Evolutionary conservation across 35 echinoderm and acorn worm genomes (phyloP), one percentile per base, ranked within the genome.

Genomic region (Heliocidaris tuberculata): DNA sequence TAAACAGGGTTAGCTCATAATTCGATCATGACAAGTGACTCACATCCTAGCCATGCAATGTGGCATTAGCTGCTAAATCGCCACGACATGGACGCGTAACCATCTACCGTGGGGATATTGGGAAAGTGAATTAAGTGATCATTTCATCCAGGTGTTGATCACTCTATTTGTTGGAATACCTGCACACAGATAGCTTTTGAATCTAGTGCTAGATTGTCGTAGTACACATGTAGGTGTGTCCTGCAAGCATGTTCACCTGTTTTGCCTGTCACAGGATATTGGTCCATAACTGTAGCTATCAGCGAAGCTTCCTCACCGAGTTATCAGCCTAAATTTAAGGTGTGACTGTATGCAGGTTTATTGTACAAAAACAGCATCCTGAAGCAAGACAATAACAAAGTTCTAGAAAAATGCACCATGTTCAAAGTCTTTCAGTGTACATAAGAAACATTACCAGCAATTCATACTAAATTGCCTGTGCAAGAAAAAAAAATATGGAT

Each of bases 1-100:
- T 4, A 27, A 7, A 27, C 16, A 6, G 2, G 27, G 65, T 78
- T 78, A 78, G 19, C 31, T 48, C 31, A 89, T 89, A 89, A 89
- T 89, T 89, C 30, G 87, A 89, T 89, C 87, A 89, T 48, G 47
- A 47, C 87, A 17, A 31, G 31, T 89, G 87, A 89, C 87, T 89
- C 87, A 89, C 87, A 89, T 89, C 87, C 87, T 89, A 32, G 7
- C 31, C 87, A 89, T 89, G 87, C 87, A 89, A 89, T 89, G 87
- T 47, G 47, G 87, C 65, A 89, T 48, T 35, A 32, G 87, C 87
- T 9, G 87, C 87, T 89, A 89, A 89, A 32, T 30, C 87, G 6
- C 47, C 30, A 32, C 24, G 87, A 89, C 87, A 47, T 11, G 29
- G 32, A 89, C 47, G 2, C 1, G 47, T 3, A 89, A 48, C 21